Base-by-base conservation (phyloP, 2,888 invertebrate genomes). In the Allygus modestus region DNA sequence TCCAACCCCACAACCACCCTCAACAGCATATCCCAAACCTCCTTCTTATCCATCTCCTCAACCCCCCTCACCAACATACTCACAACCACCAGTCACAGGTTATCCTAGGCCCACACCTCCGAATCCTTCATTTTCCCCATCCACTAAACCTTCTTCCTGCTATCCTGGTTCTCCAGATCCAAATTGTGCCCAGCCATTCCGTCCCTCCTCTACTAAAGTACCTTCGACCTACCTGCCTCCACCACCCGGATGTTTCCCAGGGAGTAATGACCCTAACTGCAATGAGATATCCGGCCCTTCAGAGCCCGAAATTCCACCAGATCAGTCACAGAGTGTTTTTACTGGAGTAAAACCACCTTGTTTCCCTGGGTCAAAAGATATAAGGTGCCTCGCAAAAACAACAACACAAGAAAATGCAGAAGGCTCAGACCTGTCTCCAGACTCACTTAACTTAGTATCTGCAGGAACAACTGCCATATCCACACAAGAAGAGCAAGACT, bases 121-220 rank as follows among this genome's bases (percentile, higher is more conserved):
- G 46, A 33, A 85, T 65, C 58, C 83, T 7, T 75, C 85, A 31
- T 46, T 82, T 61, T 41, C 73, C 83, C 87, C 83, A 61, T 28
- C 87, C 12, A 84, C 88, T 79, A 89, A 88, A 15, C 87, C 87
- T 71, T 88, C 89, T 26, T 87, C 86, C 26, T 89, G 91, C 65
- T 91, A 88, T 84, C 91, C 84, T 90, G 90, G 65, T 86, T 90
- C 54, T 0, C 88, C 87, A 89, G 91, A 92, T 86, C 90, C 91
- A 0, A 87, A 89, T 1, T 91, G 91, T 84, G 90, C 90, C 88
- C 81, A 77, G 75, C 85, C 82, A n/a, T 73, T 84, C 23, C 84
- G 83, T 43, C 82, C 84, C 43, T 84, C 85, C n/a, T 81, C 83
- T 0, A 79, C 84, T 12, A 85, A 82, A 37, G 61, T 88, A 85